Base-by-base conservation (phyloP, 2,113 vertebrate species). In the Antechinus flavipes region DNA sequence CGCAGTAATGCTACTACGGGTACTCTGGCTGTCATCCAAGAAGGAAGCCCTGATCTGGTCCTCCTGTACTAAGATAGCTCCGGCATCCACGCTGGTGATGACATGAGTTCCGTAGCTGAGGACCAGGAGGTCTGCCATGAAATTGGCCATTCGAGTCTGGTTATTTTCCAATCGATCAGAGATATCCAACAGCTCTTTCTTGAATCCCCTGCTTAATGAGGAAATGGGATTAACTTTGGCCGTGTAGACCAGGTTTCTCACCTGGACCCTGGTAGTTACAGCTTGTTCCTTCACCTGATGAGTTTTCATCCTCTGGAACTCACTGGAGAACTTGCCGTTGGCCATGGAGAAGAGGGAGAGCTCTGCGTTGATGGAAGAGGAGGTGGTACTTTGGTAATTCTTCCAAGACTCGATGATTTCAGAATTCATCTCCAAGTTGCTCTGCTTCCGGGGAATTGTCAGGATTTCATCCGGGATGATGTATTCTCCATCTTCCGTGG, bases 61-160 rank as follows among this genome's bases (percentile, higher is more conserved):
- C 95, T 99, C 99, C 98, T 99, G 98, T 4, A 99, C 96, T 92
- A 99, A 96, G 46, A 96, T 95, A 1, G 99, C 99, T 14, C 99
- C 99, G 0, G 99, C 98, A 0, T 99, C 98, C 95, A 99, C 94
- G 0, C 98, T 99, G 0, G 99, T 99, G 97, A 99, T 95, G 3
- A 99, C 94, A 0, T 99, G 99, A 25, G 99, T 99, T 89, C 99
- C 99, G 0, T 99, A 99, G 96, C 99, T 98, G 92, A 99, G 97
- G 30, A 99, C 98, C 96, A 99, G 98, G 97, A 98, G 97, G 93
- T 99, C 99, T 0, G 99, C 98, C 61, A 99, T 97, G 49, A 99
- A 99, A 11, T 98, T 96, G 2, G 99, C 99, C 93, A 98, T 98
- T 25, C 92, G 98, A 0, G 99, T 99, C 98, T 99, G 99, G 96